Conservation (phyloP, 30 jellyfish, hydroid and myxozoan species). For the Aurelia aurita region DNA sequence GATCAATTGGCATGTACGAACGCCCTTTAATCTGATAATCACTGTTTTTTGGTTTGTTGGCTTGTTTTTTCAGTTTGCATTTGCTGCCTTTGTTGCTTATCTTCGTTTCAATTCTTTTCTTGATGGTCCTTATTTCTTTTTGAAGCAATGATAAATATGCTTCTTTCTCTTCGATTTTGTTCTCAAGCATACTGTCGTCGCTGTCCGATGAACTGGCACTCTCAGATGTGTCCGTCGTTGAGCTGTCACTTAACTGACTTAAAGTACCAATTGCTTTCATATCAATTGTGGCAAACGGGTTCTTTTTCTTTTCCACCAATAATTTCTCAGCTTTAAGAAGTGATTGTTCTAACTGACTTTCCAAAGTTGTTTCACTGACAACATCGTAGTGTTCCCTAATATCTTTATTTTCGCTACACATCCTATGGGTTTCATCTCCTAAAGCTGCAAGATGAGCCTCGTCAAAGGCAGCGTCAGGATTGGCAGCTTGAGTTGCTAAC, state of each 20-base stretch:
- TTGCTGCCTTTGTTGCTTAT: background rate
- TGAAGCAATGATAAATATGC: background rate
- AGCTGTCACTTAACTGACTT: background rate
- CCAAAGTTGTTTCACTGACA: background rate
- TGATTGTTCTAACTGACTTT: background rate
- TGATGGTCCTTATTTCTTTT: background rate
- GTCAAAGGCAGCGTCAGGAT: too few species aligned
- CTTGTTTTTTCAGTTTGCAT: background rate
- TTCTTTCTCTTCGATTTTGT: constrained; percentile 15
- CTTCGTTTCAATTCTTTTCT: background rate
- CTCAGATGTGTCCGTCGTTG: background rate
- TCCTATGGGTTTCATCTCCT: too few species aligned
- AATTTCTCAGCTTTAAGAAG: background rate
- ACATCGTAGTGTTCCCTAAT: too few species aligned
- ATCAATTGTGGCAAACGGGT: background rate
- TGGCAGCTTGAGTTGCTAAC: too few species aligned
- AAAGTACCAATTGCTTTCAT: background rate
- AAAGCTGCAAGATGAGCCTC: too few species aligned
- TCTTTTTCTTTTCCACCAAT: background rate
- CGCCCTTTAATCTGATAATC: background rate
- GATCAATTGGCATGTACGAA: background rate
- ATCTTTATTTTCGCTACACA: too few species aligned
- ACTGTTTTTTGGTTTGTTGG: background rate
- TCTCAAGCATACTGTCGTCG: constrained; percentile 2
- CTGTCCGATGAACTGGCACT: constrained; percentile 4